Evolutionary conservation across 64 coral and sea anemone genomes (phyloP).

Genomic region (Cladopsammia gracilis): DNA sequence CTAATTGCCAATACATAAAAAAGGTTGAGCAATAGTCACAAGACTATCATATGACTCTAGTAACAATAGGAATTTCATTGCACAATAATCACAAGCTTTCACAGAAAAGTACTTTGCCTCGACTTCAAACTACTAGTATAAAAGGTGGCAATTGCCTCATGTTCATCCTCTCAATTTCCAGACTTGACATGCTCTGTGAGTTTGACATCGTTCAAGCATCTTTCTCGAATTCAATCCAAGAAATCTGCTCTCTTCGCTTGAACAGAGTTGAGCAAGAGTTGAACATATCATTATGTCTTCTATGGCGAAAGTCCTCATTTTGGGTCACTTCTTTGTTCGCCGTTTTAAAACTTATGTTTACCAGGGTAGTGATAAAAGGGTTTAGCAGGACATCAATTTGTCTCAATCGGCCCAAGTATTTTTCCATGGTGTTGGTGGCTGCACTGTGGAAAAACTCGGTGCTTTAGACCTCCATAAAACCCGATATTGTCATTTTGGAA

Average conservation of each 20-base stretch:
- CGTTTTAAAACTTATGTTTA: background rate
- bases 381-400: background rate
- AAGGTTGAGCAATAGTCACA: too few relatives aligned
- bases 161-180: background rate
- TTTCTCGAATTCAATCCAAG: too few relatives aligned
- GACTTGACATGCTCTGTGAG: background rate
- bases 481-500: background rate
- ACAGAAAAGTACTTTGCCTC: background rate
- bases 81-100: background rate
- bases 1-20: too few relatives aligned
- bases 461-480: background rate
- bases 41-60: too few relatives aligned
- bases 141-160: background rate
- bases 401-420: background rate
- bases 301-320: background rate
- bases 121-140: background rate
- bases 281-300: background rate
- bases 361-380: background rate
- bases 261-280: background rate
- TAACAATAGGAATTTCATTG: too few relatives aligned
- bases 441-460: background rate
- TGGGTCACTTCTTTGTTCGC: background rate
- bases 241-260: too few relatives aligned
- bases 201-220: too few relatives aligned
- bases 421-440: background rate